phyloP scores from a whole-genome alignment of 2,797 vertebrate species.

The Megaceryle alcyon region DNA sequence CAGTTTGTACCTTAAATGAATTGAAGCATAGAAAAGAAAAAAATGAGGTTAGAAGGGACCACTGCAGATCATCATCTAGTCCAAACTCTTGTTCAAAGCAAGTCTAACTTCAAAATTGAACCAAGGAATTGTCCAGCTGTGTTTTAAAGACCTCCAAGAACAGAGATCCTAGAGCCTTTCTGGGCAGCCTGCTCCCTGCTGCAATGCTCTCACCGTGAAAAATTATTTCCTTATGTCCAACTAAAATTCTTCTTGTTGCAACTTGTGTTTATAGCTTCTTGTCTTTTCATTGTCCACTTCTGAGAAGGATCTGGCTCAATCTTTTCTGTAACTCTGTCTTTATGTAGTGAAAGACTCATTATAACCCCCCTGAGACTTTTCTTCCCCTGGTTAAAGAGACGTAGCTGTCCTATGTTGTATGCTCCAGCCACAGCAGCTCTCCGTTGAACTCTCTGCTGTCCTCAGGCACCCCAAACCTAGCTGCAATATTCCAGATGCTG shows the following conservation, averaged over 20 bases:
- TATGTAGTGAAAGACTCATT: not conserved
- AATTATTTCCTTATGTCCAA: conserved; percentile 13
- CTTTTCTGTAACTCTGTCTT: not conserved
- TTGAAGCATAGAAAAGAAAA: not conserved
- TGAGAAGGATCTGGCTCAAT: not conserved
- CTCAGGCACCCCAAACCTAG: not conserved
- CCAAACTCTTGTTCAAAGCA: not conserved
- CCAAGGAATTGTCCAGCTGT: not conserved
- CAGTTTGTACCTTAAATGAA: not conserved
- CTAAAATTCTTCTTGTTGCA: not conserved
- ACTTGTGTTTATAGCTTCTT: not conserved
- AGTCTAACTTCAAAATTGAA: not conserved
- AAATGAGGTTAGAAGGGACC: not conserved
- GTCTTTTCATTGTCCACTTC: not conserved
- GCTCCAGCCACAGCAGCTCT: not conserved
- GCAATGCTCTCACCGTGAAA: not conserved
- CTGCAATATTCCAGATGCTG: not conserved
- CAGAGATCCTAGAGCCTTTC: not conserved
- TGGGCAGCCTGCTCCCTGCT: not conserved
- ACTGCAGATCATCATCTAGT: not conserved
- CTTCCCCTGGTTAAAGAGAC: not conserved
- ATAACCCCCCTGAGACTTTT: not conserved
- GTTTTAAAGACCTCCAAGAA: not conserved
- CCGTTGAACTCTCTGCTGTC: not conserved
- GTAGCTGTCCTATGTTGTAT: not conserved